Percentiles rank a stretch among this genome's conserved stretches.
phyloP scores from a whole-genome alignment of 2,797 vertebrate genomes.

The Rhinophrynus dorsalis region DNA sequence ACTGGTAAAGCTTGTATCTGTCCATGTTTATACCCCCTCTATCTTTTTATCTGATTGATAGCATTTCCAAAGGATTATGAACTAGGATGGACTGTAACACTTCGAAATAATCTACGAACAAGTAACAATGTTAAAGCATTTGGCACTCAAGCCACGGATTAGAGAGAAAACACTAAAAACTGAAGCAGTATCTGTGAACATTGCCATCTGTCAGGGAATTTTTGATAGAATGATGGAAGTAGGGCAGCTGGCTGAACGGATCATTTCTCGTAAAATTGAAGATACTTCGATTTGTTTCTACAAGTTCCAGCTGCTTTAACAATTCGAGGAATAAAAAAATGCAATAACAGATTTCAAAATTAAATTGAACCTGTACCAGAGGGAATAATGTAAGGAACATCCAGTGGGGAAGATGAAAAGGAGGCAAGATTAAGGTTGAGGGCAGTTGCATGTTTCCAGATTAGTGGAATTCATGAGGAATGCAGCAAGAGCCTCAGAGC shows the following conservation, averaged over 20 bases:
- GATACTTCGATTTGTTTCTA: conserved; percentile 42
- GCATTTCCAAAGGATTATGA: conserved; percentile 65
- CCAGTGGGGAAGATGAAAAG: not conserved
- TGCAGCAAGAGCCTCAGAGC: conserved; percentile 20
- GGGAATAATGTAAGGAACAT: not conserved
- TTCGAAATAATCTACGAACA: conserved; percentile 67
- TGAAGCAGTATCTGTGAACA: conserved; percentile 59
- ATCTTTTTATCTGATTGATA: conserved; percentile 59
- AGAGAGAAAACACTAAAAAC: conserved; percentile 56
- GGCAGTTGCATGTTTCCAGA: conserved; percentile 7
- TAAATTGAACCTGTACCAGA: not conserved
- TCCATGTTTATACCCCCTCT: conserved; percentile 35
- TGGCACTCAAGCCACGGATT: conserved; percentile 57
- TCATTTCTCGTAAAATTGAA: conserved; percentile 44
- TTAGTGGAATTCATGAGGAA: conserved; percentile 6
- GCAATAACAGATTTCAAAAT: not conserved
- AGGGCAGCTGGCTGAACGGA: conserved; percentile 54
- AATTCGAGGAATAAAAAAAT: conserved; percentile 5
- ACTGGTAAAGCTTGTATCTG: not conserved
- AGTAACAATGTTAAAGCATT: conserved; percentile 61
- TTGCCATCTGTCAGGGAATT: conserved; percentile 57
- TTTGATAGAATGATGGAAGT: conserved; percentile 41
- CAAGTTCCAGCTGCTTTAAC: conserved; percentile 28
- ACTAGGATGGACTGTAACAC: conserved; percentile 58
- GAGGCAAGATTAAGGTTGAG: not conserved